Evolutionary conservation across 2,797 vertebrate genomes (phyloP), one percentile per base, ranked within the genome.

Genomic region (Microctenopoma lineatum): DNA sequence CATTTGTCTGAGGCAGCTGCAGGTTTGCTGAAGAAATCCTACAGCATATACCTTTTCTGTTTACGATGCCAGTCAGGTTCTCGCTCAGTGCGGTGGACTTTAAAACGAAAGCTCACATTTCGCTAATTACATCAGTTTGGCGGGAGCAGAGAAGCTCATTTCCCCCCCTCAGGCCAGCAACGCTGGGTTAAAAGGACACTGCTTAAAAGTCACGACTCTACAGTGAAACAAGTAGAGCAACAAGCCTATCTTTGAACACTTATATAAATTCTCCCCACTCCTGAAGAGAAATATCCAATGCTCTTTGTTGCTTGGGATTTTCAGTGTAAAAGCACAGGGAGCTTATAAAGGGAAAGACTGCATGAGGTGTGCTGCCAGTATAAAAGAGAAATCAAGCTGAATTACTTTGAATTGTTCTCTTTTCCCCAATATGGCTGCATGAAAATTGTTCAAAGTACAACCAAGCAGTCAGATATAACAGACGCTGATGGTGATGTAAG

Each of bases 281-380:
- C 57, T 77, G 66, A 73, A 66, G 65, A 79, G 67, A 85, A 83
- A 88, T 84, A 81, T 69, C 65, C 69, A 77, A 80, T 72, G 81
- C 77, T 89, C 79, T 87, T 89, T 87, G 76, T 77, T 72, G 83
- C 75, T 70, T 69, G 61, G 63, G 81, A 79, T 81, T 84, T 83
- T 79, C 66, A 83, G 66, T 26, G 11, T 70, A 81, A 85, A 84
- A 85, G 79, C 53, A n/a, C 21, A 42, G 48, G 18, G 59, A 78
- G 59, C 62, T 85, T 87, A 87, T 69, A 80, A 86, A 83, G 27
- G 75, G 62, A 76, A 84, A 76, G 67, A 66, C 70, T 67, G 57
- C 56, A 76, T 64, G 76, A 80, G 58, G 65, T 66, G 53, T 55
- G 51, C 58, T 67, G 75, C 66, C 25, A 46, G 58, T 21, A 34